A percentile compares a stretch with the other conserved stretches of the same genome.
phyloP scores from a whole-genome alignment of 2,113 vertebrate species.

The Nestor notabilis region DNA sequence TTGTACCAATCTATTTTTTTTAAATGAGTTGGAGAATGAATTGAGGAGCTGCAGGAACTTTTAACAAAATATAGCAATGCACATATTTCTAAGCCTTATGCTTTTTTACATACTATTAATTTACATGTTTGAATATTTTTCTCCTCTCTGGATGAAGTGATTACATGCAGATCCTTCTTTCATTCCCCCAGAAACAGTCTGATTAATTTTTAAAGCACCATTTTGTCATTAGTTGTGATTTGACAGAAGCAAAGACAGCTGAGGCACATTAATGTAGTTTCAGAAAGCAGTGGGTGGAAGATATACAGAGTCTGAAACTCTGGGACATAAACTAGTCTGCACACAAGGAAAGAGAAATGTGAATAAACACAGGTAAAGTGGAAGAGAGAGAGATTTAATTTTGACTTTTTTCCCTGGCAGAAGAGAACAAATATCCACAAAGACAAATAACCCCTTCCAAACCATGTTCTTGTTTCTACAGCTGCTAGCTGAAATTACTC shows the following conservation, averaged over 20 bases:
- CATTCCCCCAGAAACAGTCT: not conserved
- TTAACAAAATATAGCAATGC: not conserved
- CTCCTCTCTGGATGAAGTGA: not conserved
- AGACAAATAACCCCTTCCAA: not conserved
- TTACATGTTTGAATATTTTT: constrained; percentile 3
- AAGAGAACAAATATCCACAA: not conserved
- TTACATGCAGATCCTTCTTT: not conserved
- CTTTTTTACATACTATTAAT: not conserved
- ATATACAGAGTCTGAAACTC: constrained; percentile 12
- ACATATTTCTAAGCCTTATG: not conserved
- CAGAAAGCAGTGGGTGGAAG: constrained; percentile 6
- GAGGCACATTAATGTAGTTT: not conserved
- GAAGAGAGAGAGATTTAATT: not conserved
- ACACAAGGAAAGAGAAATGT: not conserved
- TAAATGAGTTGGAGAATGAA: not conserved
- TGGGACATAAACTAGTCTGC: not conserved
- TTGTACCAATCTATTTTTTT: not conserved
- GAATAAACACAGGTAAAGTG: constrained; percentile 14
- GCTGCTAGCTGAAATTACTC: not conserved
- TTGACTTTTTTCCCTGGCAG: not conserved
- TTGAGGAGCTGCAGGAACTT: not conserved
- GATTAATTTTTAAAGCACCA: constrained; percentile 48
- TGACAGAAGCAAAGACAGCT: constrained; percentile 30
- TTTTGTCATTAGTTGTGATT: constrained; percentile 22
- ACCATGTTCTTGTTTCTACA: not conserved